A percentile compares a stretch with the other conserved stretches of the same genome.
These are phyloP conservation scores for Epinephelus moara DNA, from an alignment of 2,113 vertebrate species.

Conservation along the genomic window DNA sequence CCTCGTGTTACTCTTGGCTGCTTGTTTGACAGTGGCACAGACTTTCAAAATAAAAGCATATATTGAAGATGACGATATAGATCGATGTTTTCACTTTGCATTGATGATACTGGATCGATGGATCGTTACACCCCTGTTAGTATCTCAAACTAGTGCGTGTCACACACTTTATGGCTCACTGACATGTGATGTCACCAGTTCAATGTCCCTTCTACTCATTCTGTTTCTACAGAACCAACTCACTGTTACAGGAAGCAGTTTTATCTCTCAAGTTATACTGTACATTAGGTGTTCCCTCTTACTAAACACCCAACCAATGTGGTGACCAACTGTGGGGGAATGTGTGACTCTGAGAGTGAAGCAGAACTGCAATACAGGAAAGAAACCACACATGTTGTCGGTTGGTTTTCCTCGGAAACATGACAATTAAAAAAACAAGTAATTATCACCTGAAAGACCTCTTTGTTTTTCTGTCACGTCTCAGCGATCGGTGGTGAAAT, in stretches of 20 bases:
- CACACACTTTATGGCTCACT: too few relatives aligned
- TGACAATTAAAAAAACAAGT: not conserved
- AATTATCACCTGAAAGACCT: not conserved
- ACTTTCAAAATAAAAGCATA: too few relatives aligned
- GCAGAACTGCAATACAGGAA: not conserved
- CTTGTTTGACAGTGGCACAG: too few relatives aligned
- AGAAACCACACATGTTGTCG: not conserved
- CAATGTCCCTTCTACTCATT: too few relatives aligned
- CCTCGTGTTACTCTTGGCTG: too few relatives aligned
- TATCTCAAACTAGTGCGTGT: too few relatives aligned
- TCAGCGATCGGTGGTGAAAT: not conserved
- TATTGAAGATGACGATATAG: too few relatives aligned
- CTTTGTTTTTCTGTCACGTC: not conserved
- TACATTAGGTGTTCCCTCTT: not conserved
- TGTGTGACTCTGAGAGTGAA: not conserved
- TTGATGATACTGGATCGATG: too few relatives aligned
- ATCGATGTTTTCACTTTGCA: too few relatives aligned
- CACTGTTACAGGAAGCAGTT: not conserved
- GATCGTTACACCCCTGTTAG: too few relatives aligned
- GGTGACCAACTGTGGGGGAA: not conserved
- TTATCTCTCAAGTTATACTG: not conserved
- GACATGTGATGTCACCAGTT: too few relatives aligned
- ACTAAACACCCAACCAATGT: not conserved
- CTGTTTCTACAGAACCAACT: not conserved
- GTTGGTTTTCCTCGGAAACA: not conserved